phyloP scores from a whole-genome alignment of 2,888 invertebrate species.

The Spatulosminthurus flaviceps region DNA sequence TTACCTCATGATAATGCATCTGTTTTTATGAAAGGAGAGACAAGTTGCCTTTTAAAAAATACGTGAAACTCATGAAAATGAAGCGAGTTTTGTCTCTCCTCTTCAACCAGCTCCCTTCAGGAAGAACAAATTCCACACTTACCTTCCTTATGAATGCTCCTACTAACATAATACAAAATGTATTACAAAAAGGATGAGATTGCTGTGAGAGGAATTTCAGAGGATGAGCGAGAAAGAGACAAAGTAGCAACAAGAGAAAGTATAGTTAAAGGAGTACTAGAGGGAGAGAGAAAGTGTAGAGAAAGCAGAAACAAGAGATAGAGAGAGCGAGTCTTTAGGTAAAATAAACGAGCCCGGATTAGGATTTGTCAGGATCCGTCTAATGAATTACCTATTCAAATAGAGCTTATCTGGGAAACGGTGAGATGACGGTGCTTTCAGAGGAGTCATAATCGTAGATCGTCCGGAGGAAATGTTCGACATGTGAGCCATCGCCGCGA shows the following conservation, averaged over 20 bases:
- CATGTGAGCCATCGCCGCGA: constrained; percentile 4
- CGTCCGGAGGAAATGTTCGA: constrained; percentile 8
- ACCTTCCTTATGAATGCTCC: neutral
- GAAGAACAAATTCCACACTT: neutral
- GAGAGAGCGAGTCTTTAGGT: constrained; percentile 2
- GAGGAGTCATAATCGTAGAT: constrained; percentile 14
- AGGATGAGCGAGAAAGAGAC: no score
- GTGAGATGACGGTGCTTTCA: constrained; percentile 13
- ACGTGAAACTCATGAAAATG: constrained; percentile 30
- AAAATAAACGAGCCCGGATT: neutral
- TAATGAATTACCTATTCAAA: constrained; percentile 27
- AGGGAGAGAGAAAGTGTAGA: no score
- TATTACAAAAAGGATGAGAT: no score
- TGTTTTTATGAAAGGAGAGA: constrained; percentile 7
- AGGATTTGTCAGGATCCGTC: constrained; percentile 23
- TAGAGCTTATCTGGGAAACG: neutral
- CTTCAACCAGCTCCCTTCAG: neutral
- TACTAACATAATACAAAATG: no score
- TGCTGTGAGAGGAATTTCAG: no score
- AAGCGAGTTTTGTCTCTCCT: neutral
- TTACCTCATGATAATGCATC: constrained; percentile 18
- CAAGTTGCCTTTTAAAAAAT: neutral
- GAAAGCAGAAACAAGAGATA: neutral
- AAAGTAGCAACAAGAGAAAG: no score
- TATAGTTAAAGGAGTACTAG: no score